A percentile compares a stretch with the other conserved stretches of the same genome.
phyloP scores from a whole-genome alignment of 2,113 vertebrate genomes.

The Arothron firmamentum region DNA sequence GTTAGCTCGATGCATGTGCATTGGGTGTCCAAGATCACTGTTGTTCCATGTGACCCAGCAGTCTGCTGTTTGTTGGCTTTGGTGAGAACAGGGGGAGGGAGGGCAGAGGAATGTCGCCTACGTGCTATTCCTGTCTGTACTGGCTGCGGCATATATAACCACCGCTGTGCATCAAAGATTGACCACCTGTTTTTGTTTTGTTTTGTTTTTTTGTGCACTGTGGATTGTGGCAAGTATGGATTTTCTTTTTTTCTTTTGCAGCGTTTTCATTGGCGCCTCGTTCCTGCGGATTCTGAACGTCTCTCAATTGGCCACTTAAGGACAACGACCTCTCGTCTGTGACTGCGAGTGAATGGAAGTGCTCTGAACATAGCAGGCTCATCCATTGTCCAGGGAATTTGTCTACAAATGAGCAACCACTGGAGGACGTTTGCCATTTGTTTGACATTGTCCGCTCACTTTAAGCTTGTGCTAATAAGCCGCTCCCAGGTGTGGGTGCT shows the following conservation, averaged over 20 bases:
- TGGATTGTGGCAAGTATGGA: background rate
- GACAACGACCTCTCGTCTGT: conserved; percentile 46
- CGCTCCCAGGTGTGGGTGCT: conserved; percentile 53
- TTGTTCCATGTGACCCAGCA: conserved; percentile 66
- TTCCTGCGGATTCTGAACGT: conserved; percentile 41
- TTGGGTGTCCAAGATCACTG: conserved; percentile 54
- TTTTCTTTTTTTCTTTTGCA: background rate
- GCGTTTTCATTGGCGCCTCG: background rate
- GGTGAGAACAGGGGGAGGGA: conserved; percentile 43
- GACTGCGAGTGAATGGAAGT: conserved; percentile 56
- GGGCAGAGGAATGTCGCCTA: conserved; percentile 65
- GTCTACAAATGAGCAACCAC: conserved; percentile 48
- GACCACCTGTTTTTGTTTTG: background rate
- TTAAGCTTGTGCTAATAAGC: conserved; percentile 58
- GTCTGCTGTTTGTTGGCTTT: conserved; percentile 57
- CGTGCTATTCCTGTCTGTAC: conserved; percentile 71
- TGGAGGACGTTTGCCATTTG: conserved; percentile 48
- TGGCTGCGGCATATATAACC: conserved; percentile 44
- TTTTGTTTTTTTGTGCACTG: background rate
- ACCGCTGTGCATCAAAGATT: conserved; percentile 24
- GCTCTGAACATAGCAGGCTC: conserved; percentile 36
- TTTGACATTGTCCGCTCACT: conserved; percentile 62
- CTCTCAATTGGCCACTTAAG: conserved; percentile 57
- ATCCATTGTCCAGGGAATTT: conserved; percentile 54
- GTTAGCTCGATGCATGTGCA: background rate